Evolutionary conservation across 2,888 invertebrate genomes (phyloP).

Genomic region (Anoncus sp.): DNA sequence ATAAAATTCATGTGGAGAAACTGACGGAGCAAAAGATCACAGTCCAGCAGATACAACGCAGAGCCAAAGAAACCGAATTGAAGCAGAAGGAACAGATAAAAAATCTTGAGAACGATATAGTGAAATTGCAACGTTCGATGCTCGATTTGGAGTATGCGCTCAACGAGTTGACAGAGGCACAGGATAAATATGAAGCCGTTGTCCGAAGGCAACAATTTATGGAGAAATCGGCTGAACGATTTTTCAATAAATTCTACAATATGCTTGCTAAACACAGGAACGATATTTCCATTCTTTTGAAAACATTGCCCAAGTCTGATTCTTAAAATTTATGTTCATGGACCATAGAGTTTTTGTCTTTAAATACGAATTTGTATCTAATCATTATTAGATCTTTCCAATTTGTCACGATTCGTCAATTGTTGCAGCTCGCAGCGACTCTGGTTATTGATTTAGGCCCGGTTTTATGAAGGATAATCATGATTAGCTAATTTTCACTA

Average conservation of each 20-base stretch:
- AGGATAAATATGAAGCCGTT: slow-evolving; percentile 74
- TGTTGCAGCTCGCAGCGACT: background rate
- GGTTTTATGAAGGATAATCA: no score
- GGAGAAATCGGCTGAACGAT: slow-evolving; percentile 69
- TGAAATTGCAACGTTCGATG: slow-evolving; percentile 63
- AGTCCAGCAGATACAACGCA: slow-evolving; percentile 67
- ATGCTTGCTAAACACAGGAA: slow-evolving; percentile 70
- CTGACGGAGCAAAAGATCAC: slow-evolving; percentile 67
- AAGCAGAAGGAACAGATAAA: slow-evolving; percentile 72
- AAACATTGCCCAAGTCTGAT: background rate
- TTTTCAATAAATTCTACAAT: slow-evolving; percentile 72
- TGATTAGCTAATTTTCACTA: no score
- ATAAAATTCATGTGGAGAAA: slow-evolving; percentile 59
- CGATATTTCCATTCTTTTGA: slow-evolving; percentile 51
- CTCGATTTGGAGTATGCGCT: slow-evolving; percentile 62
- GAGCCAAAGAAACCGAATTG: slow-evolving; percentile 65
- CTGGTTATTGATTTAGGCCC: no score
- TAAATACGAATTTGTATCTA: background rate
- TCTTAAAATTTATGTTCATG: background rate
- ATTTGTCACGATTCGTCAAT: background rate
- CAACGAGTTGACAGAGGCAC: slow-evolving; percentile 68
- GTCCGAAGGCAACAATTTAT: slow-evolving; percentile 66
- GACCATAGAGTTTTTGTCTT: background rate
- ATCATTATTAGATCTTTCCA: background rate
- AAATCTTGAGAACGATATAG: slow-evolving; percentile 67